Evolutionary conservation across 1,140 invertebrate genomes (phyloP), one percentile per base, ranked within the genome.

Genomic region (Nasonia vitripennis): DNA sequence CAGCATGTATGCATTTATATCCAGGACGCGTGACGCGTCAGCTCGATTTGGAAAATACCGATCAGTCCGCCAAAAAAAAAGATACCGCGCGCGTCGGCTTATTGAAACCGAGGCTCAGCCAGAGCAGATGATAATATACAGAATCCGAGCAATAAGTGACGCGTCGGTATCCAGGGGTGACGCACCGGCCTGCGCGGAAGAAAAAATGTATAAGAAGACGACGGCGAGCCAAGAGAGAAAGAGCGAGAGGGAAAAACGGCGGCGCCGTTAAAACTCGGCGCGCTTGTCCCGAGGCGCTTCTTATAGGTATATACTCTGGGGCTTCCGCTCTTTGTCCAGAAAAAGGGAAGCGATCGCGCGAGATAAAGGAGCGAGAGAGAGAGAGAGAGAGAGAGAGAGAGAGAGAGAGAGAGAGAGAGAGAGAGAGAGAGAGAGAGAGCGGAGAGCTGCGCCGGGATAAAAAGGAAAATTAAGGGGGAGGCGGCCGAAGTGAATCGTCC

Each of bases 381-480:
- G 48, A 34, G 23, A 12, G 7, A 51, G 48, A 51, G 55, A 27
- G 27, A 27, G 27, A 27, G 27, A 27, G 27, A 27, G 27, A 27
- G 27, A 27, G 27, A 27, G 27, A 27, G 27, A 27, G 23, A 0
- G 71, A 2, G 77, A 78, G 27, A 1, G 48, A 62, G 23, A 12
- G 7, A 14, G 48, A 14, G 55, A 27, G 27, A 27, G 27, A 27
- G 27, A 27, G 27, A 27, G 27, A 27, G 27, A 2, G 27, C 27
- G 14, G 31, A 20, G 73, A 45, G 73, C 48, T 55, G 20, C n/a
- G 31, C 48, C 2, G 11, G 70, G 23, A 70, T 83, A 74, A 78
- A 34, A 78, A 70, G 62, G 74, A 77, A 83, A 83, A 83, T 83
- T 68, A 83, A 77, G 82, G 74, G 34, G 23, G 71, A 82, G 68